Conservation (phyloP, 2,113 vertebrate genomes). For the Eleginops maclovinus region DNA sequence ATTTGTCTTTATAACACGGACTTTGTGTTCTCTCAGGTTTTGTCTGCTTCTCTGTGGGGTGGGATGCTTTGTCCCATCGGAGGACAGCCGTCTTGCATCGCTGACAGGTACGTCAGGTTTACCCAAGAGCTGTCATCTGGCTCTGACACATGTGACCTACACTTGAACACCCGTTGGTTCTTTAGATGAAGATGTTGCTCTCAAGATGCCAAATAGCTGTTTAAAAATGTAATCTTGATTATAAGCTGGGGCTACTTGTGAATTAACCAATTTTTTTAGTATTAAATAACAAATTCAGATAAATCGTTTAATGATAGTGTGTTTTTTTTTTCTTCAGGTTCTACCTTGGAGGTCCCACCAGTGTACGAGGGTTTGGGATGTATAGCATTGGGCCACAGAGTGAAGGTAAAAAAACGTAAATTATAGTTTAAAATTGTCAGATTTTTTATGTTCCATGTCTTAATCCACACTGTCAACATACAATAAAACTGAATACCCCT, state of each 20-base stretch:
- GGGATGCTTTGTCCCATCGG: slow-evolving; percentile 92
- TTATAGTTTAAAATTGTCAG: too few relatives aligned
- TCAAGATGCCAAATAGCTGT: background rate
- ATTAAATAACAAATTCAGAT: too few relatives aligned
- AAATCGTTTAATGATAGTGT: fast-evolving
- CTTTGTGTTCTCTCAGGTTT: slow-evolving; percentile 81
- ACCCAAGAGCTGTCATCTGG: background rate
- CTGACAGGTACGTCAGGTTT: slow-evolving; percentile 86
- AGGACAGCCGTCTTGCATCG: slow-evolving; percentile 89
- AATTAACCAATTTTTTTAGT: background rate
- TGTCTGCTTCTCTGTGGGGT: slow-evolving; percentile 93
- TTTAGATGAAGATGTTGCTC: background rate
- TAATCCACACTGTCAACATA: background rate
- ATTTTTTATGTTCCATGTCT: background rate
- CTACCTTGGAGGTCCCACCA: slow-evolving; percentile 96
- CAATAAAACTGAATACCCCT: background rate
- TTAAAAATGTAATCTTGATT: background rate
- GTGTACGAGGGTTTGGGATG: slow-evolving; percentile 97
- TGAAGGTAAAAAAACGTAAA: slow-evolving; percentile 88
- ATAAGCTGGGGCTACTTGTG: background rate
- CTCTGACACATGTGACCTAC: background rate
- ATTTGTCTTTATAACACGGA: background rate
- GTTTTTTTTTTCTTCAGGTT: slow-evolving; percentile 86
- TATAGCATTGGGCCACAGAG: slow-evolving; percentile 98
- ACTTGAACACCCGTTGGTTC: background rate